These are phyloP conservation scores for Isoperla grammatica DNA, from an alignment of 2,888 invertebrate genomes.

Conservation along the genomic window DNA sequence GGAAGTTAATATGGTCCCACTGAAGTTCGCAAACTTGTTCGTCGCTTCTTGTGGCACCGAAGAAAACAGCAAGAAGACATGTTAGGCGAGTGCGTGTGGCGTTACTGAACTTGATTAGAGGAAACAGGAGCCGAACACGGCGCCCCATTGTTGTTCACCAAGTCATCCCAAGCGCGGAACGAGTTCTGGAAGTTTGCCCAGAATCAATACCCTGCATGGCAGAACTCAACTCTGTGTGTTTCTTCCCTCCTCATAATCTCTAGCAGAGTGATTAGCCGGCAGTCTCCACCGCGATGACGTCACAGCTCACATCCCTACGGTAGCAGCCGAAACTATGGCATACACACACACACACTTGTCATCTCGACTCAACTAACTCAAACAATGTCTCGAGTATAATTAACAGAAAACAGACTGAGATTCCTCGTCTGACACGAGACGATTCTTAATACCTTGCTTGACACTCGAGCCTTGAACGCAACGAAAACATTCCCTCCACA, in stretches of 20 bases:
- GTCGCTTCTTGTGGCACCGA: too few relatives aligned
- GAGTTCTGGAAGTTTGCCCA: constrained; percentile 12
- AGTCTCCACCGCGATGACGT: neutral
- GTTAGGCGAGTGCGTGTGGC: too few relatives aligned
- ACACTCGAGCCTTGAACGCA: too few relatives aligned
- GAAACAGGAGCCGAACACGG: constrained; percentile 9
- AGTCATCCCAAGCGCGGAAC: neutral
- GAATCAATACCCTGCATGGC: constrained; percentile 8
- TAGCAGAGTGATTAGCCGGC: neutral
- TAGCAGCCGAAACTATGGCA: neutral
- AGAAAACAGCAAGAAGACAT: too few relatives aligned
- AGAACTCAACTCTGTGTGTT: neutral
- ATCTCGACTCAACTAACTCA: neutral
- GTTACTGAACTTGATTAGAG: constrained; percentile 1
- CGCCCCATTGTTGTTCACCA: constrained; percentile 10
- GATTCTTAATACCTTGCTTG: too few relatives aligned
- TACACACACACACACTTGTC: neutral
- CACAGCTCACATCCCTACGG: neutral
- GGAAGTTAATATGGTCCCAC: too few relatives aligned
- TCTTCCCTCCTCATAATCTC: constrained; percentile 6
- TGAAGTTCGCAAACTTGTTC: too few relatives aligned
- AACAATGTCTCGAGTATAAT: constrained; percentile 10
- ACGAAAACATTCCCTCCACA: too few relatives aligned
- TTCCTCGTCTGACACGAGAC: too few relatives aligned
- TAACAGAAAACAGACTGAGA: neutral